Base-by-base conservation (phyloP, 2,113 vertebrate species). In the Connochaetes taurinus region DNA sequence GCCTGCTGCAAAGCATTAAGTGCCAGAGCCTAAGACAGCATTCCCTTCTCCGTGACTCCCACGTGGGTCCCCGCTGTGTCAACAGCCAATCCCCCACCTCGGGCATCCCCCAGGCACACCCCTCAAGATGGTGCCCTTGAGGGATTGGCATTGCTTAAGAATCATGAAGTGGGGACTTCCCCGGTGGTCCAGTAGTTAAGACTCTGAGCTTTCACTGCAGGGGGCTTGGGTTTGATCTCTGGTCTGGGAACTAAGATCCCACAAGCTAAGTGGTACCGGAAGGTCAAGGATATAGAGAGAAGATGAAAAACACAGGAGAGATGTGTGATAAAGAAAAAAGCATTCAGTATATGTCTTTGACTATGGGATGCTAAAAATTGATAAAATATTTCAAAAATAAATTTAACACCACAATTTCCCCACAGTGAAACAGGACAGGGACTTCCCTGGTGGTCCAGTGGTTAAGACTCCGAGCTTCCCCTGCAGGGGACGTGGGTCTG, bases 61-160 rank as follows among this genome's bases (percentile, higher is more conserved):
- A 45, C 12, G 2, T 3, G 2, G 36, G 91, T 33, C 60, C 52
- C 31, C 74, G 33, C 3, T 33, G 19, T 4, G 53, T 33, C 9
- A 57, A 3, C 0, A 33, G n/a, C 3, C 33, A 47, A 60, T 52
- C 13, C 19, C 25, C 43, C 12, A 11, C 11, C 33, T 29, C 0
- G 0, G 57, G 40, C 19, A 50, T 7, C 43, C 21, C 60, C 62
- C 17, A 17, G 53, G 47, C 12, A 33, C 43, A 27, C 36, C 25
- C 17, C 53, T 76, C 6, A 4, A n/a, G 55, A 76, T 15, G 57
- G n/a, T 90, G 53, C 50, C 58, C 50, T 40, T 25, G 17, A 31
- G 29, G 16, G 3, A 10, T 4, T 40, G 19, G 52, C 36, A 67
- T 23, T 53, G 47, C 31, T 31, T 29, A 71, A 58, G 60, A 67